Conservation (phyloP, 2,113 vertebrate genomes). For the Podarcis muralis region DNA sequence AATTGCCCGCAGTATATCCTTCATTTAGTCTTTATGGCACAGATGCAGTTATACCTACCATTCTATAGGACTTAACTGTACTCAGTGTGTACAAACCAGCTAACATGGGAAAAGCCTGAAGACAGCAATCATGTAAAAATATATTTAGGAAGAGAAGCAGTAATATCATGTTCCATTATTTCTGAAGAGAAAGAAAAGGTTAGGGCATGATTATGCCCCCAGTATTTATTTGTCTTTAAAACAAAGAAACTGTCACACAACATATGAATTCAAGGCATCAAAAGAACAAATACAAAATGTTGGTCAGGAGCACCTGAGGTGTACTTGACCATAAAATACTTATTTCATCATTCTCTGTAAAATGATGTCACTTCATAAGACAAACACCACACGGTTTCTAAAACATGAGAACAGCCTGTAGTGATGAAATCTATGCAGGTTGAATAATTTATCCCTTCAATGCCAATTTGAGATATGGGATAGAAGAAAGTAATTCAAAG, state of each 20-base stretch:
- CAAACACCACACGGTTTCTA: background rate
- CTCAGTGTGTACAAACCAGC: background rate
- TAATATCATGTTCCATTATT: background rate
- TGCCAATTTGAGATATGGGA: background rate
- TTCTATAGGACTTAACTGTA: background rate
- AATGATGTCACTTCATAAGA: constrained; percentile 2
- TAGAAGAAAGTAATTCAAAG: constrained; percentile 7
- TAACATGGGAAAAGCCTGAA: background rate
- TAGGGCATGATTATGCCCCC: background rate
- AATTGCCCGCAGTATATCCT: background rate
- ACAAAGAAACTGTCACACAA: background rate
- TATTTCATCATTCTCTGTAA: background rate
- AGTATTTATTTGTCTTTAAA: background rate
- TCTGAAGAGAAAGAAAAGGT: background rate
- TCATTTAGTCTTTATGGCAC: background rate
- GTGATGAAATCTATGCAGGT: background rate
- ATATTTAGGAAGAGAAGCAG: background rate
- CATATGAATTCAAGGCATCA: too few relatives aligned
- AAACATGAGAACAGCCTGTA: background rate
- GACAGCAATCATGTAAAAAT: background rate
- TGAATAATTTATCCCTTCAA: background rate
- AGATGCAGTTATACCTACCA: background rate
- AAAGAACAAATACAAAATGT: background rate
- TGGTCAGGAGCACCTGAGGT: background rate
- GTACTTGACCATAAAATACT: background rate